phyloP scores from a whole-genome alignment of 2,797 vertebrate species.

The Tenualosa ilisha region DNA sequence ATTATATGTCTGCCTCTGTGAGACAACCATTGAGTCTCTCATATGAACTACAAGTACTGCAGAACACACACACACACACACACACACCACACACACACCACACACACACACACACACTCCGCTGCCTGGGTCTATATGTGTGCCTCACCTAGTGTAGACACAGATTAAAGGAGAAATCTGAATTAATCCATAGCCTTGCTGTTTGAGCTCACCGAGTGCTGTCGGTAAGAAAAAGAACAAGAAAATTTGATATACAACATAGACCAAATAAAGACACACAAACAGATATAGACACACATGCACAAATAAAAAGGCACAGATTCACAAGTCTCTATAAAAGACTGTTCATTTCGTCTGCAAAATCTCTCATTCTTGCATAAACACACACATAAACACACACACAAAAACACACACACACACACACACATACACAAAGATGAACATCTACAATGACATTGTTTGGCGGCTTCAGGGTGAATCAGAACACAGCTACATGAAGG shows the following conservation, averaged over 20 bases:
- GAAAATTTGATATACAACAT: too few relatives aligned
- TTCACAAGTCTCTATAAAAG: neutral
- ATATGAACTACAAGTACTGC: neutral
- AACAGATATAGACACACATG: neutral
- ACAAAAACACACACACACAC: neutral
- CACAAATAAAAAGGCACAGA: neutral
- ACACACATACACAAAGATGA: neutral
- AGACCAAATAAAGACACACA: neutral
- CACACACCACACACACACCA: neutral
- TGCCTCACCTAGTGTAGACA: too few relatives aligned
- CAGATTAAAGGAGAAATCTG: too few relatives aligned
- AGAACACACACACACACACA: neutral
- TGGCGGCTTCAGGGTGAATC: neutral
- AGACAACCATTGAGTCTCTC: neutral
- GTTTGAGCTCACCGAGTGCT: too few relatives aligned
- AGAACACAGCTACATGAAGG: neutral
- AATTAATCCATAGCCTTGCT: too few relatives aligned
- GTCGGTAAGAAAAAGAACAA: too few relatives aligned
- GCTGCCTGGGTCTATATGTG: too few relatives aligned
- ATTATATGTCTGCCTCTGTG: too few relatives aligned
- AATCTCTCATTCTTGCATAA: neutral
- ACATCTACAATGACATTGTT: neutral
- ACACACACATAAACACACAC: neutral
- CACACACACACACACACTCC: neutral
- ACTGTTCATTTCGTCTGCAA: neutral